A percentile compares a stretch with the other conserved stretches of the same genome.
Conservation (phyloP, 2,797 vertebrate species). For the Catamblyrhynchus diadema region DNA sequence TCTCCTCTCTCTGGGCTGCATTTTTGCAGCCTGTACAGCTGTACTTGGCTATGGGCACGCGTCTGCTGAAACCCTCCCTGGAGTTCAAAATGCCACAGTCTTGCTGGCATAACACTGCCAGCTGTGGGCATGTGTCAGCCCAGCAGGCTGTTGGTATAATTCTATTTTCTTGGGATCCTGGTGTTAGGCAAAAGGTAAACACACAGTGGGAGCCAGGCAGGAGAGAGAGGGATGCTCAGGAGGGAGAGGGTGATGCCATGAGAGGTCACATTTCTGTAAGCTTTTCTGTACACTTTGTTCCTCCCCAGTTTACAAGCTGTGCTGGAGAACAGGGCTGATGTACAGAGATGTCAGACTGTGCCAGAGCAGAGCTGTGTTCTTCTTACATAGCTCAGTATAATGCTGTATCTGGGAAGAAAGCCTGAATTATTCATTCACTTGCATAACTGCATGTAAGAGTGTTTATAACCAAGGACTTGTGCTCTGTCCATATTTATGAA, state of each 20-base stretch:
- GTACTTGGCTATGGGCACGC: background rate
- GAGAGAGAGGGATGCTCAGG: background rate
- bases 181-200: background rate
- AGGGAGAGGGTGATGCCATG: background rate
- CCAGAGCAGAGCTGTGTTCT: background rate
- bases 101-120: background rate
- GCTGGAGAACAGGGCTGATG: background rate
- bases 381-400: background rate
- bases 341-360: background rate
- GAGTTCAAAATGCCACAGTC: background rate
- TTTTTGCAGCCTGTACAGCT: background rate
- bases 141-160: background rate
- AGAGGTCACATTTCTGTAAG: background rate
- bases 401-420: constrained; percentile 28
- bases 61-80: background rate
- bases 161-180: background rate
- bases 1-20: background rate
- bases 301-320: background rate
- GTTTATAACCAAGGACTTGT: constrained; percentile 50
- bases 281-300: background rate
- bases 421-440: constrained; percentile 41
- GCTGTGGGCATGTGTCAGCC: background rate
- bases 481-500: constrained; percentile 55
- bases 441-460: constrained; percentile 4
- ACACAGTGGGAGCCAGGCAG: fast-evolving